Evolutionary conservation across 2,797 vertebrate species (phyloP).

Genomic region (Sebastiscus albofasciatus): DNA sequence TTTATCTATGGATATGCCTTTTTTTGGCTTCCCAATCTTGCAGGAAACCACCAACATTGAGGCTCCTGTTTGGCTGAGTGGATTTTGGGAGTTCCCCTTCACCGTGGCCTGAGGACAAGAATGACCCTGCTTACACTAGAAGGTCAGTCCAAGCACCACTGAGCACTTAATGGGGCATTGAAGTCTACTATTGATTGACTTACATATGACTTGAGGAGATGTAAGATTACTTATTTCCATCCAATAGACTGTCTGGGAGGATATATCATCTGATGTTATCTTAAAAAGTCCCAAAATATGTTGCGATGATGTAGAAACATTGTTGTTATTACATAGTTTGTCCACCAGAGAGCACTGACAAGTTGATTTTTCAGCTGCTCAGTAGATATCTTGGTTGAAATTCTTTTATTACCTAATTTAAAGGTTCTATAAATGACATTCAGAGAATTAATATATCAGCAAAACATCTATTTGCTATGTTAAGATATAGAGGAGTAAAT

Average conservation of each 20-base stretch:
- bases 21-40: not conserved
- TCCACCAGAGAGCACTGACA: not conserved
- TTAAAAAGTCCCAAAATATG: not conserved
- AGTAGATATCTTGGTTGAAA: not conserved
- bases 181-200: not conserved
- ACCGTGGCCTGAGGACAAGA: not conserved
- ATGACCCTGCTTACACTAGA: not conserved
- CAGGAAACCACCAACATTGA: not conserved
- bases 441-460: not conserved
- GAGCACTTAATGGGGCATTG: not conserved
- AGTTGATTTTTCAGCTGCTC: not conserved
- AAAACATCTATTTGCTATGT: no score
- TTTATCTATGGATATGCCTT: not conserved
- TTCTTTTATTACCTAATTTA: not conserved
- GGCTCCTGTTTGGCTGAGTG: not conserved
- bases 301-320: not conserved
- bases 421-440: not conserved
- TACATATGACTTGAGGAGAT: not conserved
- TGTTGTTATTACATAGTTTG: not conserved
- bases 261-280: not conserved
- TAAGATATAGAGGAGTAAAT: no score
- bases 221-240: not conserved
- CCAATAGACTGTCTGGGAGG: not conserved
- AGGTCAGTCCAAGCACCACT: constrained; percentile 2
- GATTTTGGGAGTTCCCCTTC: not conserved